Percentiles rank a stretch among this genome's conserved stretches.
Evolutionary conservation across 2,113 vertebrate species (phyloP).

Genomic region (Actenoides hombroni): DNA sequence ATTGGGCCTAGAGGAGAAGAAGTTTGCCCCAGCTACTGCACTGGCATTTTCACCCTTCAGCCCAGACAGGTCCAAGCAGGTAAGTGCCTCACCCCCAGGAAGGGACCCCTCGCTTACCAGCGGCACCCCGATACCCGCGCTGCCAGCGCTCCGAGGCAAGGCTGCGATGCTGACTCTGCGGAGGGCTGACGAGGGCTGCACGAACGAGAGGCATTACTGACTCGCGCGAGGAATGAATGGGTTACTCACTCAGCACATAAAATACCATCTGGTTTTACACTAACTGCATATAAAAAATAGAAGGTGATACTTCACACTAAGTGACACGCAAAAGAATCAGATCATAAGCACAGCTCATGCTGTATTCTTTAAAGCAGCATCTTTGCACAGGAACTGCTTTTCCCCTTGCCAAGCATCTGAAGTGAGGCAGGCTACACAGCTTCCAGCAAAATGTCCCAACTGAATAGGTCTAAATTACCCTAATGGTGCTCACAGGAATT

Average conservation of each 20-base stretch:
- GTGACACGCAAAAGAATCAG: background rate
- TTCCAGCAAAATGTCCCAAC: background rate
- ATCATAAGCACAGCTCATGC: background rate
- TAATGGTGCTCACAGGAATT: background rate
- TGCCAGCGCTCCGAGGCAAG: constrained; percentile 82
- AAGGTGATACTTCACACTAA: background rate
- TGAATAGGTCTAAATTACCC: background rate
- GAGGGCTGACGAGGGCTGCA: constrained; percentile 74
- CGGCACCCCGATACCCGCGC: constrained; percentile 33
- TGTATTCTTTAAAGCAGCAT: background rate
- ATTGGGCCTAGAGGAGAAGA: background rate
- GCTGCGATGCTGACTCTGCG: constrained; percentile 87
- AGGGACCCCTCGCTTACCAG: constrained; percentile 61
- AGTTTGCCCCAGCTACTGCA: background rate
- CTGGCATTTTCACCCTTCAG: background rate
- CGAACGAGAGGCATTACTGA: constrained; percentile 39
- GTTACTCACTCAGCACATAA: background rate
- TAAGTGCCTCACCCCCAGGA: background rate
- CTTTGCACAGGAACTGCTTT: background rate
- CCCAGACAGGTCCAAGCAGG: background rate
- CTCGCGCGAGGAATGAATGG: background rate
- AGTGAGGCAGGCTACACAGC: background rate
- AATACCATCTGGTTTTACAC: background rate
- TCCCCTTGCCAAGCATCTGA: background rate
- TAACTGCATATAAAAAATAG: background rate